A percentile compares a stretch with the other conserved stretches of the same genome.
Conservation (phyloP, 2,888 invertebrate genomes). For the Peribatodes rhomboidaria region DNA sequence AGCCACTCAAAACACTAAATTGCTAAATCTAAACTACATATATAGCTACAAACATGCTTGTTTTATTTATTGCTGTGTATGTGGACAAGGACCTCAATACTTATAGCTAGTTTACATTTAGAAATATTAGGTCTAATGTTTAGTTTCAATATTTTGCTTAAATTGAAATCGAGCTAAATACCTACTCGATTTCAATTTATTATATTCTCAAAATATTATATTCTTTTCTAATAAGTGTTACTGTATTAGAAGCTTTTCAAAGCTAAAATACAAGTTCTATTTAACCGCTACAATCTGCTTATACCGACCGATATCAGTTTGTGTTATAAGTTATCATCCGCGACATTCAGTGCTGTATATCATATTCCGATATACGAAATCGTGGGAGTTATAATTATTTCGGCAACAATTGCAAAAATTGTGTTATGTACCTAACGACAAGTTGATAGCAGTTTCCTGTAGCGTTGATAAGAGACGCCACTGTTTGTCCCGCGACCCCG, state of each 20-base stretch:
- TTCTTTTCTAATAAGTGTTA: background rate
- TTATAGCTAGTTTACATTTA: no score
- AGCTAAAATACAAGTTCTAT: background rate
- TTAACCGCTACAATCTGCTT: slow-evolving; percentile 9
- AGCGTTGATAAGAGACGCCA: slow-evolving; percentile 73
- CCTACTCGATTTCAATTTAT: no score
- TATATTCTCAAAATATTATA: background rate
- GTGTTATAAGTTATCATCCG: slow-evolving; percentile 41
- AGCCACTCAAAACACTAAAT: no score
- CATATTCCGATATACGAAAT: slow-evolving; percentile 59
- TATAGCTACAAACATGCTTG: no score
- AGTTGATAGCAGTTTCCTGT: slow-evolving; percentile 83
- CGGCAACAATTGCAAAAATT: slow-evolving; percentile 86
- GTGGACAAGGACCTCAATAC: no score
- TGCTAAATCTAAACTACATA: no score
- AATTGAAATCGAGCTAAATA: no score
- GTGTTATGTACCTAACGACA: slow-evolving; percentile 81
- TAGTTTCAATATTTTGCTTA: no score
- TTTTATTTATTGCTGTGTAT: no score
- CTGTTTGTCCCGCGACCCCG: slow-evolving; percentile 78
- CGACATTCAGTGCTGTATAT: slow-evolving; percentile 50
- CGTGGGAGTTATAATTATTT: slow-evolving; percentile 81
- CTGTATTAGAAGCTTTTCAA: background rate
- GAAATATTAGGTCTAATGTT: no score
- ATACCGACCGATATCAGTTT: slow-evolving; percentile 17